Percentiles rank a stretch among this genome's conserved stretches.
Conservation (phyloP, 2,888 invertebrate species). For the Caenorhabditis plicata region DNA sequence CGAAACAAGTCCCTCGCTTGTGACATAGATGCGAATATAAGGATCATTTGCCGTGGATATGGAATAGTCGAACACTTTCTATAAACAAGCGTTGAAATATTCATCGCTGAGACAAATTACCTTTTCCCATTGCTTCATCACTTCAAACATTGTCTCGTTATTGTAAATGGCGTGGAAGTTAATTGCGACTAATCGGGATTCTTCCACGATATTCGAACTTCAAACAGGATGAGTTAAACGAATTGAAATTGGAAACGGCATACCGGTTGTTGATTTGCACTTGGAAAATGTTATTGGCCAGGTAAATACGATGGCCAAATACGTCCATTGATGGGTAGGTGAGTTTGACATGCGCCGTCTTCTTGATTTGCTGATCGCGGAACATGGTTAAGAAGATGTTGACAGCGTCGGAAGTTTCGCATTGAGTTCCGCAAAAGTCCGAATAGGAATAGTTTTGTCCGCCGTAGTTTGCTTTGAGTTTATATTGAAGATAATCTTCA, state of each 20-base stretch:
- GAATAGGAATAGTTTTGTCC: conserved; percentile 54
- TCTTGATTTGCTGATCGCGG: conserved; percentile 55
- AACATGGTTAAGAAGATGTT: conserved; percentile 63
- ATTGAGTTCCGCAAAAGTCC: conserved; percentile 65
- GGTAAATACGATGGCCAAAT: conserved; percentile 62
- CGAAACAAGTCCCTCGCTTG: conserved; percentile 62
- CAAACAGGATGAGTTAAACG: conserved; percentile 3
- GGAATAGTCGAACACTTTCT: conserved; percentile 57
- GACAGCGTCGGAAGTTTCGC: conserved; percentile 63
- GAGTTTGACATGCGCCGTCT: conserved; percentile 55
- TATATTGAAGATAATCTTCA: conserved; percentile 63
- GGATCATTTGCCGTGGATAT: conserved; percentile 49
- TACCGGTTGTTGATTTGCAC: conserved; percentile 59
- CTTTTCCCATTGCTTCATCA: conserved; percentile 64
- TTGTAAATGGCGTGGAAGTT: conserved; percentile 64
- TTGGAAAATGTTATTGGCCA: conserved; percentile 64
- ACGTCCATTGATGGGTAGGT: conserved; percentile 65
- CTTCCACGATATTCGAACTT: conserved; percentile 59
- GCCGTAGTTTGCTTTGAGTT: conserved; percentile 57
- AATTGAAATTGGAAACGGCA: background rate
- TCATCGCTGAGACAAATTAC: background rate
- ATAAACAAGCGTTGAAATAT: conserved; percentile 3
- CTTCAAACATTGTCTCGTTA: conserved; percentile 50
- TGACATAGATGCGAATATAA: conserved; percentile 54
- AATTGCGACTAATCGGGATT: conserved; percentile 56